Percentiles rank a stretch among this genome's conserved stretches.
Conservation (phyloP, 2,797 vertebrate species). For the Sebastes kiyomatsui region DNA sequence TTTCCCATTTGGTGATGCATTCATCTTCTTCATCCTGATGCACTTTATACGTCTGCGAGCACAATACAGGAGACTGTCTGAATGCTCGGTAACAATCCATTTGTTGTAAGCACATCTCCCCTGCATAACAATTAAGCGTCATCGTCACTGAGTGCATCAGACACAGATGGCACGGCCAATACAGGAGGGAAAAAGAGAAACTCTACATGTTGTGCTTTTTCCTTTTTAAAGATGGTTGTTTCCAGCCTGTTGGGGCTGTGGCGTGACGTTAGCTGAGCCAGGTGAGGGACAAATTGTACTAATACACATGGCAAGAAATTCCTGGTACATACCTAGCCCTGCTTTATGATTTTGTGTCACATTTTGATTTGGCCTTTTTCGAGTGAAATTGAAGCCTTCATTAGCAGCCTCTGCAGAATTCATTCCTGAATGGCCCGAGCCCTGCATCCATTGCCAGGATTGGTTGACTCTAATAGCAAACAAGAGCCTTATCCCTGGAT, state of each 20-base stretch:
- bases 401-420: conserved; percentile 57
- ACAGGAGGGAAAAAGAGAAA: conserved; percentile 39
- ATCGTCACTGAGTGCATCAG: conserved; percentile 63
- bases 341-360: conserved; percentile 27
- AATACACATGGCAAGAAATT: conserved; percentile 12
- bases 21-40: not conserved
- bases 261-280: conserved; percentile 12
- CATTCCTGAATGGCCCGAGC: conserved; percentile 41
- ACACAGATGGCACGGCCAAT: conserved; percentile 71
- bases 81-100: conserved; percentile 58
- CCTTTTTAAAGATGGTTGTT: conserved; percentile 29
- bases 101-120: conserved; percentile 63
- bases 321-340: not conserved
- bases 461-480: conserved; percentile 66
- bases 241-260: conserved; percentile 25
- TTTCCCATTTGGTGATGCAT: not conserved
- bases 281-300: conserved; percentile 20
- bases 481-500: conserved; percentile 63
- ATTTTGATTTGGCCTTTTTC: conserved; percentile 12
- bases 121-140: conserved; percentile 76
- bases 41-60: not conserved
- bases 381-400: conserved; percentile 42
- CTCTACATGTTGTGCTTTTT: conserved; percentile 39
- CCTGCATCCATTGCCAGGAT: conserved; percentile 52
- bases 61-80: conserved; percentile 47